Base-by-base conservation (phyloP, 2,113 vertebrate genomes). In the Urocynchramus pylzowi region DNA sequence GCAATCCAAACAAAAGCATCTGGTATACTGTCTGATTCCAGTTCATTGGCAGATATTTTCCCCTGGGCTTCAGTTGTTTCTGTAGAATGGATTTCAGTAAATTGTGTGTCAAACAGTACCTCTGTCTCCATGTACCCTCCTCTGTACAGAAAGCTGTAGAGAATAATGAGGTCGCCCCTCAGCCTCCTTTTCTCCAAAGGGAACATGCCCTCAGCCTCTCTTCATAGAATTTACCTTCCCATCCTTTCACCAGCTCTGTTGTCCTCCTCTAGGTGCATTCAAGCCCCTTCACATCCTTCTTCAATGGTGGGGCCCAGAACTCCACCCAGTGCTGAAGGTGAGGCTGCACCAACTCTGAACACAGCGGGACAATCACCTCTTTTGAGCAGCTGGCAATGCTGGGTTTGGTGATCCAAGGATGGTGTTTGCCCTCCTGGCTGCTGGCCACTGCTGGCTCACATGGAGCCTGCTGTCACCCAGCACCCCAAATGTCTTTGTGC, bases 311-410 rank as follows among this genome's bases (percentile, higher is more conserved):
- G 9, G 13, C 24, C 30, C 60, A 56, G 30, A 75, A 41, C 5
- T n/a, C 5, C 7, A 16, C 9, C 4, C 42, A 24, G n/a, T 35
- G 41, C 35, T 56, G 20, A 16, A 57, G 60, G 24, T 57, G 35
- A 49, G 60, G 42, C 24, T 41, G 35, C n/a, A 39, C 30, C n/a
- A 24, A 1, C 30, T 49, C 70, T 57, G 35, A 84, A 16, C 30
- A 13, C 19, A 49, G 60, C 0, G 0, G 59, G 19, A 75, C 30
- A 39, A 2, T n/a, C 42, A 6, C 13, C 30, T n/a, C 60, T n/a
- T 39, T 28, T 49, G n/a, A 13, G 3, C 2, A 1, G 30, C 41
- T 49, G 70, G 28, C 0, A 0, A 5, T 57, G 42, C 35, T 49
- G 60, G 8, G 13, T 56, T 65, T 57, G 41, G 50, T n/a, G 59